Percentiles rank a stretch among this genome's conserved stretches.
These are phyloP conservation scores for Apolygus lucorum DNA, from an alignment of 1,140 invertebrate species.

Conservation along the genomic window DNA sequence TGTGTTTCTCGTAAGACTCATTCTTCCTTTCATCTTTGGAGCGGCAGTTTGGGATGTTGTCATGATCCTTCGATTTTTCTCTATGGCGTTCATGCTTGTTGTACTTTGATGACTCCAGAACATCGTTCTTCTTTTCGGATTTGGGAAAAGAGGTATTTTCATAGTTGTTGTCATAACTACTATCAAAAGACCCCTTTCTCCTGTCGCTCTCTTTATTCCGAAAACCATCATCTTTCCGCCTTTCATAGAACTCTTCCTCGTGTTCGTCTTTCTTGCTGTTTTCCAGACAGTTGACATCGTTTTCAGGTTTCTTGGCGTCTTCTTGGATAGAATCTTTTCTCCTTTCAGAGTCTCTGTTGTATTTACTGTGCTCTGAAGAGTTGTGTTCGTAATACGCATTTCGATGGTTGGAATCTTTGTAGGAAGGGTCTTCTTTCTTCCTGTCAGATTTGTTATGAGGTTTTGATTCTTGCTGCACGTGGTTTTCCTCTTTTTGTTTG, in stretches of 20 bases:
- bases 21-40: constrained; percentile 30
- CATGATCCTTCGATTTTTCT: constrained; percentile 26
- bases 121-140: constrained; percentile 27
- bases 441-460: constrained; percentile 21
- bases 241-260: constrained; percentile 30
- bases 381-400: constrained; percentile 19
- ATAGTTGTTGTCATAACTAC: constrained; percentile 31
- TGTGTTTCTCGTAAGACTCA: constrained; percentile 11
- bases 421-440: constrained; percentile 34
- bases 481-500: constrained; percentile 35
- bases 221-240: constrained; percentile 34
- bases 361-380: constrained; percentile 29
- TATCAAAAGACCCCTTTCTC: constrained; percentile 26
- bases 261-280: constrained; percentile 29
- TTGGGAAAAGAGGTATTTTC: constrained; percentile 37
- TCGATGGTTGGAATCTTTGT: constrained; percentile 17
- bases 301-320: constrained; percentile 41
- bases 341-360: constrained; percentile 37
- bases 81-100: constrained; percentile 15
- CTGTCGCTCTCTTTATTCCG: constrained; percentile 23
- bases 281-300: constrained; percentile 37
- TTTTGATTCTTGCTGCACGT: not conserved
- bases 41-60: constrained; percentile 34
- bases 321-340: constrained; percentile 42
- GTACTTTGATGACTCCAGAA: not conserved